Evolutionary conservation across 2,113 vertebrate species (phyloP).

Genomic region (Neodon shergylaensis): DNA sequence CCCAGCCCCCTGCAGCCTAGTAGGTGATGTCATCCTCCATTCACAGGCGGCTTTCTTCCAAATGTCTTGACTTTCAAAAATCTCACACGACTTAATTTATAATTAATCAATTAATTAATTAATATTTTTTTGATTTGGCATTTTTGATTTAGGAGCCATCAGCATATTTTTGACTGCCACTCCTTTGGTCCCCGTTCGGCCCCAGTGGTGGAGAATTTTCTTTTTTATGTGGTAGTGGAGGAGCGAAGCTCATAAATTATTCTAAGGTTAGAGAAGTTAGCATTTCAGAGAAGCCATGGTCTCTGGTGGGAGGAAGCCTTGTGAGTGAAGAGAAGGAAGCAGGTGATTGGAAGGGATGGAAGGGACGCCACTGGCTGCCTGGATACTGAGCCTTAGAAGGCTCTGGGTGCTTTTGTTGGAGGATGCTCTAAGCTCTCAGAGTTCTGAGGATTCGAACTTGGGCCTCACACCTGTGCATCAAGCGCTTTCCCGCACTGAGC

Average conservation of each 20-base stretch:
- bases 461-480: neutral
- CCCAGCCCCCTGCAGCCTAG: neutral
- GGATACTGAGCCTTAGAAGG: neutral
- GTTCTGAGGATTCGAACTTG: too few relatives aligned
- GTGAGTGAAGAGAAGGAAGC: neutral
- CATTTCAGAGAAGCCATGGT: slow-evolving; percentile 7
- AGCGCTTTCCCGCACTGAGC: neutral
- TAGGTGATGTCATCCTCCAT: neutral
- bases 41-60: neutral
- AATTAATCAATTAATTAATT: neutral
- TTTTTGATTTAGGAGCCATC: slow-evolving; percentile 38
- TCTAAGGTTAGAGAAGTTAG: slow-evolving; percentile 17
- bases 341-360: neutral
- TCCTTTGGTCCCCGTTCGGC: slow-evolving; percentile 46
- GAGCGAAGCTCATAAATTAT: slow-evolving; percentile 62
- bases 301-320: neutral
- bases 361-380: neutral
- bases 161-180: neutral
- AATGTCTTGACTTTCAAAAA: slow-evolving; percentile 51
- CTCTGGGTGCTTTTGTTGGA: neutral
- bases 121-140: neutral
- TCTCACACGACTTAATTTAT: slow-evolving; percentile 30
- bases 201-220: slow-evolving; percentile 30
- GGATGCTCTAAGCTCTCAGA: too few relatives aligned
- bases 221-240: slow-evolving; percentile 61